Evolutionary conservation across 2,797 vertebrate species (phyloP).

Genomic region (Pseudomugil tenellus): DNA sequence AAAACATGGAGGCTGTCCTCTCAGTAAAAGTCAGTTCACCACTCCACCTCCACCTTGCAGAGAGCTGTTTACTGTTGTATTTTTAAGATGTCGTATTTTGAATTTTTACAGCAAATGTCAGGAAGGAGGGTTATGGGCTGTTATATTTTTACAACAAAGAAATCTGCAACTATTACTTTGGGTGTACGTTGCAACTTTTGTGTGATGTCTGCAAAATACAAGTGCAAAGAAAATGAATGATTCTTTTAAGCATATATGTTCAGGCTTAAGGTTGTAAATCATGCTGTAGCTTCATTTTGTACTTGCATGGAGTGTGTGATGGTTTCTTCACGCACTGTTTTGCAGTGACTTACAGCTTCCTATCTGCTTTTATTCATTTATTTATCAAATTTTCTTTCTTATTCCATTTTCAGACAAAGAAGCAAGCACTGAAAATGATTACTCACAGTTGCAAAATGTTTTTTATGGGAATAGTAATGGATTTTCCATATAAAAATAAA

Average conservation of each 20-base stretch:
- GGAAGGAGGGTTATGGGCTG: too few species aligned
- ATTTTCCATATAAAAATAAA: constrained; percentile 64
- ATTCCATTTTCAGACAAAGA: constrained; percentile 27
- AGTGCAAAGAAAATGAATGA: neutral
- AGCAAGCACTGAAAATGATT: constrained; percentile 46
- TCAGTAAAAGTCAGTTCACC: too few species aligned
- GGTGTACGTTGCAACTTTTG: too few species aligned
- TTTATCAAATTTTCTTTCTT: neutral
- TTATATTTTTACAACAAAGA: too few species aligned
- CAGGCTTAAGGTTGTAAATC: neutral
- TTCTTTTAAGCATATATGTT: neutral
- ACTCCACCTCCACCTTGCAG: too few species aligned
- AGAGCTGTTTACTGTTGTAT: too few species aligned
- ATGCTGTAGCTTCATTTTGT: neutral
- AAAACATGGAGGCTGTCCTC: neutral
- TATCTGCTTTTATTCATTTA: constrained; percentile 12
- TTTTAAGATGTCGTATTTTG: too few species aligned
- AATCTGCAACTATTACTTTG: too few species aligned
- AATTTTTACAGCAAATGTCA: too few species aligned
- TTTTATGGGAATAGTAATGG: constrained; percentile 56
- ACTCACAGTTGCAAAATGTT: constrained; percentile 46
- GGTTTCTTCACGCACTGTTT: neutral
- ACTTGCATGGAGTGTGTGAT: neutral
- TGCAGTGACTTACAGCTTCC: neutral
- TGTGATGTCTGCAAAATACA: neutral